Evolutionary conservation across 2,888 invertebrate genomes (phyloP).

Genomic region (Acleris holmiana): DNA sequence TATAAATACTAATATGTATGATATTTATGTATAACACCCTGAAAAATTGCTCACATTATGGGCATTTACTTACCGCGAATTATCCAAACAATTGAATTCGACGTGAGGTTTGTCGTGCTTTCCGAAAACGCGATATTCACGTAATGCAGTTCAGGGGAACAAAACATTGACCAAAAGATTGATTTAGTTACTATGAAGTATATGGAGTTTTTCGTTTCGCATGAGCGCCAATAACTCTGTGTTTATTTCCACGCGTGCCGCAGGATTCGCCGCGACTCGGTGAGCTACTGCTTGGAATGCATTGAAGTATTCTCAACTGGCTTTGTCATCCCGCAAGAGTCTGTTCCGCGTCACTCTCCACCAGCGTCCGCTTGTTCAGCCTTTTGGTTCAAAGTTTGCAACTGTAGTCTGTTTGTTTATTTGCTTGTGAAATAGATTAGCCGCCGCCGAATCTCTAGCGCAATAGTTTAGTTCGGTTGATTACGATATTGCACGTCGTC

Average conservation of each 20-base stretch:
- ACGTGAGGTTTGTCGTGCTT: too few species aligned
- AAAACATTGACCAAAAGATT: too few species aligned
- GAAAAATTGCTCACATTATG: too few species aligned
- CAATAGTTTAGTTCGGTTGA: conserved; percentile 2
- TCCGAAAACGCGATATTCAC: too few species aligned
- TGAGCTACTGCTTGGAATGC: not conserved
- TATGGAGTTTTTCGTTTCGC: not conserved
- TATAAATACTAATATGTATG: not conserved
- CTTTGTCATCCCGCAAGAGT: conserved; percentile 12
- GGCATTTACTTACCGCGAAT: too few species aligned
- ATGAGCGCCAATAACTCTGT: conserved; percentile 2
- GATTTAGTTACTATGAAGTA: too few species aligned
- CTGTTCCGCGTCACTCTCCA: conserved; percentile 1
- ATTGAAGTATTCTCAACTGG: not conserved
- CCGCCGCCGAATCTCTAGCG: conserved; percentile 3
- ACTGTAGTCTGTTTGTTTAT: too few species aligned
- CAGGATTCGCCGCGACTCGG: not conserved
- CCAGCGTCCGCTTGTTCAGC: not conserved
- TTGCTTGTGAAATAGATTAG: not conserved
- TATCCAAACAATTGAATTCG: too few species aligned
- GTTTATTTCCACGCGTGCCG: conserved; percentile 20
- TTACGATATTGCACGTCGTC: conserved; percentile 11
- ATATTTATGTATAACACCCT: too few species aligned
- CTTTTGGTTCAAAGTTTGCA: too few species aligned
- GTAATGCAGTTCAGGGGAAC: too few species aligned